Percentiles rank a stretch among this genome's conserved stretches.
phyloP scores from a whole-genome alignment of 2,888 invertebrate genomes.

The Tineola bisselliella region DNA sequence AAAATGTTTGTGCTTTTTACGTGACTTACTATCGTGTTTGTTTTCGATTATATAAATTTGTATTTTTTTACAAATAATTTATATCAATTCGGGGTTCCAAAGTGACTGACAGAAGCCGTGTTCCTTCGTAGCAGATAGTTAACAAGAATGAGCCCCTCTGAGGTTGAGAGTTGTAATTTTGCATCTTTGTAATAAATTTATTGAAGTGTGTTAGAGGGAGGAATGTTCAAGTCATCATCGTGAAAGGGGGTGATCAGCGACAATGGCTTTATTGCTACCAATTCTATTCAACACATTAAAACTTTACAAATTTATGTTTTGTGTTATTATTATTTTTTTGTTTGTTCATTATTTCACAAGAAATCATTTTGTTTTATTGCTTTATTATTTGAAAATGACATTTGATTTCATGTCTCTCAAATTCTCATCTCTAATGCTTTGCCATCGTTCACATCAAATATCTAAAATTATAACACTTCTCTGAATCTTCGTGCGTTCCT shows the following conservation, averaged over 20 bases:
- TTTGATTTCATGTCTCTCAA: too few relatives aligned
- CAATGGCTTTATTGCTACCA: slow-evolving; percentile 5
- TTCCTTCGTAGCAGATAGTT: neutral
- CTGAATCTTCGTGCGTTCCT: too few relatives aligned
- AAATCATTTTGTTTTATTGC: neutral
- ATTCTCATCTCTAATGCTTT: too few relatives aligned
- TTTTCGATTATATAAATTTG: too few relatives aligned
- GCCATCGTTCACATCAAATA: too few relatives aligned
- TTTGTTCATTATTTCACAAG: neutral
- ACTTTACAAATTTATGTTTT: neutral
- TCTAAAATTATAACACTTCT: too few relatives aligned
- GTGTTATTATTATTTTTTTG: neutral
- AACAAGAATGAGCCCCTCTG: neutral
- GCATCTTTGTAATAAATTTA: slow-evolving; percentile 8
- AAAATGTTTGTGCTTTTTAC: neutral
- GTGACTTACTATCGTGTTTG: too few relatives aligned
- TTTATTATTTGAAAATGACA: neutral
- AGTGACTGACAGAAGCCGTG: too few relatives aligned
- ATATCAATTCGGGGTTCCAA: too few relatives aligned
- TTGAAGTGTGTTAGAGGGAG: neutral
- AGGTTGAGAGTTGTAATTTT: neutral
- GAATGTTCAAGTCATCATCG: slow-evolving; percentile 1
- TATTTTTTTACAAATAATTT: too few relatives aligned
- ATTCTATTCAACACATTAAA: neutral
- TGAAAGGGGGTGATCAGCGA: slow-evolving; percentile 1